Evolutionary conservation across 2,113 vertebrate genomes (phyloP), one percentile per base, ranked within the genome.

Genomic region (Bucco capensis): DNA sequence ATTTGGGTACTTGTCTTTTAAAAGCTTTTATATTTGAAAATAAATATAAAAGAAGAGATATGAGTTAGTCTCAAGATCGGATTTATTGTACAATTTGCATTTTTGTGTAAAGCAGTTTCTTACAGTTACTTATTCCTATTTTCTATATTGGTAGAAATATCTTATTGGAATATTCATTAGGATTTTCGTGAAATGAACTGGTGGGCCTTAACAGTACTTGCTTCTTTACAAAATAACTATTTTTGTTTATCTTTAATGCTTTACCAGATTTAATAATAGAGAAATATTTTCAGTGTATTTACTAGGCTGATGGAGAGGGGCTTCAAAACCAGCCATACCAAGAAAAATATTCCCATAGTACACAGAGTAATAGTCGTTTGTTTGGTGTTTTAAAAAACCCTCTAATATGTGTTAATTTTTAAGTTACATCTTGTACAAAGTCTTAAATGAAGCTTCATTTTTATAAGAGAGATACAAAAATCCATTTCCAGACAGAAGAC

Each of bases 251-350:
- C 16, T 56, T 56, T 30, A 64, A 16, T 27, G 27, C 28, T 33
- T 83, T 73, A n/a, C 3, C 18, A 70, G 10, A 31, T 76, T 57
- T n/a, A 40, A 14, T 5, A 30, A 8, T 72, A 97, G 37, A 97
- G 88, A 82, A 97, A 92, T 62, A 95, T 96, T 89, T 98, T 98
- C 96, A 97, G 12, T 35, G 2, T 90, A 74, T 95, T 97, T 92
- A 98, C 93, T 92, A 96, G 92, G 90, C 71, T 97, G 96, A 98
- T 98, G 77, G 97, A 97, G 78, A 96, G 70, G 57, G 94, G 84
- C 89, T 96, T 96, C 25, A 90, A 97, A 96, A 98, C 86, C 98
- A 97, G 83, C 96, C 96, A 83, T 97, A 97, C 72, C 97, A 98
- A 94, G 95, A 97, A 96, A 98, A 98, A 96, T 97, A 97, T 90